These are phyloP conservation scores for Carposina sasakii DNA, from an alignment of 1,140 invertebrate species.

Conservation along the genomic window DNA sequence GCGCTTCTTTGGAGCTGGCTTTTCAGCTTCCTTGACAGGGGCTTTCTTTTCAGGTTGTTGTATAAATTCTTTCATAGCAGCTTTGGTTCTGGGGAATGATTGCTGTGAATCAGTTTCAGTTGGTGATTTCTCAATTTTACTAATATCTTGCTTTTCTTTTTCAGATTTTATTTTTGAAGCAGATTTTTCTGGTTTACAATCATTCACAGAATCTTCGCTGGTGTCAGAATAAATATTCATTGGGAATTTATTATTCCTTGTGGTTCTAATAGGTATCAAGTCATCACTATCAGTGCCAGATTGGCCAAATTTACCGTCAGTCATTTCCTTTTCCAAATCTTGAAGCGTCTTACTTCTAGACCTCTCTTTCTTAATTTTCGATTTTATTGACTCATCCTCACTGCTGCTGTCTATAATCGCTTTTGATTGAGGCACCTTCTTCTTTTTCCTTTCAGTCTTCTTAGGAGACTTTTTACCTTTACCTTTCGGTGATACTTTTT, in stretches of 20 bases:
- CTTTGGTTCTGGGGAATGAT: constrained; percentile 82
- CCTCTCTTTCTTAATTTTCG: constrained; percentile 67
- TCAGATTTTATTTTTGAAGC: constrained; percentile 53
- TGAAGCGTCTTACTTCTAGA: constrained; percentile 74
- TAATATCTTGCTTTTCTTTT: constrained; percentile 50
- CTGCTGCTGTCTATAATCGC: constrained; percentile 74
- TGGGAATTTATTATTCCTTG: constrained; percentile 68
- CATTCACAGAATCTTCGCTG: constrained; percentile 72
- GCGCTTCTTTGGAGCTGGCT: constrained; percentile 63
- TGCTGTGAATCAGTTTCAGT: constrained; percentile 80
- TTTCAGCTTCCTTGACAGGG: constrained; percentile 45
- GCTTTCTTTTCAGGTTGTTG: constrained; percentile 61
- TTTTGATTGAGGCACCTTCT: constrained; percentile 58
- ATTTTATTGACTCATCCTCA: constrained; percentile 72
- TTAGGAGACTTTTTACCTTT: constrained; percentile 56
- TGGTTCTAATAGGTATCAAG: constrained; percentile 75
- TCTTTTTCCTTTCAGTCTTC: constrained; percentile 60
- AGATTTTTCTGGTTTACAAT: constrained; percentile 41
- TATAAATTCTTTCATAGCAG: constrained; percentile 86
- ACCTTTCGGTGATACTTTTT: constrained; percentile 60
- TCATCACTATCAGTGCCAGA: constrained; percentile 85
- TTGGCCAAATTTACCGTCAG: constrained; percentile 58
- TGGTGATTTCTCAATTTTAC: constrained; percentile 70
- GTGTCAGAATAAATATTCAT: constrained; percentile 84
- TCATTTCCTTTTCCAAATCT: constrained; percentile 82